Conservation (phyloP, 2,113 vertebrate species). For the Phasianus colchicus region DNA sequence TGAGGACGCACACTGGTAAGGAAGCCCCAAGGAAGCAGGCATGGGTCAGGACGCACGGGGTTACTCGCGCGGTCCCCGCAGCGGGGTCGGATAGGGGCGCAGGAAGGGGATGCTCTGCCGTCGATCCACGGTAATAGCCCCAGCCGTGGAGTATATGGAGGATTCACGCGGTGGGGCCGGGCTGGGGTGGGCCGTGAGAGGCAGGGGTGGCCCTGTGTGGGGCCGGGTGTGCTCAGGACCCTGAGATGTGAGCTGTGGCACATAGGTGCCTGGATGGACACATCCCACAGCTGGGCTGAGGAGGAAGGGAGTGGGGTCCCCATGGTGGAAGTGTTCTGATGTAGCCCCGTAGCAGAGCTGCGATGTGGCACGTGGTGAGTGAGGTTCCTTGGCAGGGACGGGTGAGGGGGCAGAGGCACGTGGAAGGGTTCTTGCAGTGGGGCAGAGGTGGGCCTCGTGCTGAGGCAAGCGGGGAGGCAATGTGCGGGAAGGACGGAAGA, state of each 20-base stretch:
- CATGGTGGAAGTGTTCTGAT: background rate
- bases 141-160: background rate
- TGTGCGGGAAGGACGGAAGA: background rate
- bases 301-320: background rate
- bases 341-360: background rate
- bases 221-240: background rate
- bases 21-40: background rate
- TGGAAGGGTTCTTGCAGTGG: background rate
- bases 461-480: fast-evolving
- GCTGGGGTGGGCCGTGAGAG: background rate
- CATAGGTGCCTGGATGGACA: fast-evolving
- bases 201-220: fast-evolving
- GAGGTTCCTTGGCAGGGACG: fast-evolving
- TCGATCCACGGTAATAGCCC: background rate
- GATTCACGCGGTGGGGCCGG: too few relatives aligned
- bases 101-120: background rate
- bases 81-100: too few relatives aligned
- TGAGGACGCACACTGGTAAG: conserved; percentile 92
- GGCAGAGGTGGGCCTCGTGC: background rate
- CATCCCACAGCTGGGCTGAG: too few relatives aligned
- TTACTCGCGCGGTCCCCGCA: fast-evolving
- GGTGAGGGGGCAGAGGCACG: background rate
- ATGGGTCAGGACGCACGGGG: background rate
- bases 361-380: background rate
- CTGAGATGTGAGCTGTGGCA: background rate